Evolutionary conservation across 2,113 vertebrate genomes (phyloP), one percentile per base, ranked within the genome.

Genomic region (Salvelinus alpinus): DNA sequence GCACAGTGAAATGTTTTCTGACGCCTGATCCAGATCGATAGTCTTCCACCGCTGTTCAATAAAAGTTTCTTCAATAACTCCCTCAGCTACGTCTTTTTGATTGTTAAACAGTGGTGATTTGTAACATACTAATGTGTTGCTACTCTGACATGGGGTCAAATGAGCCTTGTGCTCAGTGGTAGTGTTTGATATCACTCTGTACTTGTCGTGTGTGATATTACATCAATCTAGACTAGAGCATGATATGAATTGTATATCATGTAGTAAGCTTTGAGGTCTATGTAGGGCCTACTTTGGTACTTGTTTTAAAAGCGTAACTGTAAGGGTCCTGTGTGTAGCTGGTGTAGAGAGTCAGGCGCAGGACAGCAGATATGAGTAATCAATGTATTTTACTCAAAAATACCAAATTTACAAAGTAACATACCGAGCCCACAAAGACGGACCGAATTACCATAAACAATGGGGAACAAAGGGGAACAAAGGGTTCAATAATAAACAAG

Each of bases 21-120:
- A 88, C 22, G 20, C 69, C 71, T 80, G 76, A 80, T 74, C 3
- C 16, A 73, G 72, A 86, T 88, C 78, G 74, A 82, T 84, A 64
- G 27, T 5, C 22, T 38, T 71, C 64, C n/a, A 62, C 31, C 47
- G 2, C 72, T 76, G 76, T 51, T 71, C 31, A 54, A 16, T 22
- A 38, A 78, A 78, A 44, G 29, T 66, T 76, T 81, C 54, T 70
- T 64, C 62, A 4, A 75, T 25, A 72, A 76, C 66, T 69, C 57
- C 75, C 69, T 72, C 80, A 13, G 29, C 66, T 69, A 25, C n/a
- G 38, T 44, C n/a, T 51, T 68, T 34, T 20, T 3, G 7, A 20
- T 44, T 31, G 66, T 68, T 34, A 18, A 62, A 22, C 18, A 62
- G n/a, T 62, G 59, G 59, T n/a, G 59, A 3, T 62, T n/a, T 22